phyloP scores from a whole-genome alignment of 2,888 invertebrate genomes.

The Acanthosepion lycidas region DNA sequence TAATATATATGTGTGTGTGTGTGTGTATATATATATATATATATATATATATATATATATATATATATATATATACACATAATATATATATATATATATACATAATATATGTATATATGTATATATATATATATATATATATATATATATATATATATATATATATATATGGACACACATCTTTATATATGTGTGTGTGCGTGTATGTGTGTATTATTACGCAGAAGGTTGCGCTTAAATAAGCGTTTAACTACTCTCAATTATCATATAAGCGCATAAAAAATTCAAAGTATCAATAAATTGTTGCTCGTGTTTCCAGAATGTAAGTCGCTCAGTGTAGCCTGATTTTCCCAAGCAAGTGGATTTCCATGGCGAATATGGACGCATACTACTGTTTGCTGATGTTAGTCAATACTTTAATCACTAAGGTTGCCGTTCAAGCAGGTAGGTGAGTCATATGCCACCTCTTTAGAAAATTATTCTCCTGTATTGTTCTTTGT shows the following conservation, averaged over 20 bases:
- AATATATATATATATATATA: conserved; percentile 34
- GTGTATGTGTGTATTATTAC: not conserved
- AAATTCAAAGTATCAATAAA: too few species aligned
- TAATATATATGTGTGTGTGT: too few species aligned
- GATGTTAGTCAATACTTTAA: too few species aligned
- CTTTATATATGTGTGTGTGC: not conserved
- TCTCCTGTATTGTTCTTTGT: too few species aligned
- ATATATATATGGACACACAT: not conserved
- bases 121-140: conserved; percentile 23
- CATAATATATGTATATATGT: not conserved
- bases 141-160: conserved; percentile 41
- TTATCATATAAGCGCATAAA: not conserved
- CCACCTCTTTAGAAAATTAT: too few species aligned
- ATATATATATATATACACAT: not conserved
- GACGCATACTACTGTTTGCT: too few species aligned
- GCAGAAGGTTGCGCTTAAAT: not conserved
- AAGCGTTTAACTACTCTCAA: not conserved
- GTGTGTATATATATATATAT: not conserved
- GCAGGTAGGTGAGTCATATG: too few species aligned
- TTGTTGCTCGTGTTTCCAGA: too few species aligned
- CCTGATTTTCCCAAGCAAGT: too few species aligned
- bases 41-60: conserved; percentile 40
- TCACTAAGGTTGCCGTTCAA: too few species aligned
- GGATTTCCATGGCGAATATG: too few species aligned
- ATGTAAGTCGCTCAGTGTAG: too few species aligned